These are phyloP conservation scores for Channa striata DNA, from an alignment of 2,797 vertebrate genomes.

Conservation along the genomic window DNA sequence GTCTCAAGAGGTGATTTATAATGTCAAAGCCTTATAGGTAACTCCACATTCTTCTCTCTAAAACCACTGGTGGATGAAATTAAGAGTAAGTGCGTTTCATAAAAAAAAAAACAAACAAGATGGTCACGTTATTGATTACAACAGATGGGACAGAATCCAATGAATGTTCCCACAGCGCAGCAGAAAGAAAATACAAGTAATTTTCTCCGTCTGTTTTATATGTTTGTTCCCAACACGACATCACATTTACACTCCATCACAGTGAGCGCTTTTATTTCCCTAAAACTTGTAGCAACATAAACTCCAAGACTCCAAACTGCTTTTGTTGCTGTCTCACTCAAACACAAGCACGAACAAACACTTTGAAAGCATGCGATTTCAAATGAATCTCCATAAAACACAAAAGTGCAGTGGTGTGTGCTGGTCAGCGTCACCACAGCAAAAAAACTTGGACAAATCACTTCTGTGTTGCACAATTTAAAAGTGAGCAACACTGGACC, in stretches of 20 bases:
- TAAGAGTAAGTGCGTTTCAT: slow-evolving; percentile 99
- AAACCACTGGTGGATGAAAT: slow-evolving; percentile 99
- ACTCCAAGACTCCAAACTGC: slow-evolving; percentile 84
- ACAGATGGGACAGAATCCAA: slow-evolving; percentile 97
- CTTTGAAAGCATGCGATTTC: slow-evolving; percentile 58
- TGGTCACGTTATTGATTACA: slow-evolving; percentile 99
- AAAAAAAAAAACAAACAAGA: slow-evolving; percentile 99
- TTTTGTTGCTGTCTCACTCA: slow-evolving; percentile 77
- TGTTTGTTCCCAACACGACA: slow-evolving; percentile 86
- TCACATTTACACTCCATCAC: slow-evolving; percentile 92
- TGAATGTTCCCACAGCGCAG: slow-evolving; percentile 96
- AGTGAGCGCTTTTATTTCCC: slow-evolving; percentile 92
- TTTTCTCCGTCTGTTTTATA: slow-evolving; percentile 94
- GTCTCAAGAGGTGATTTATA: slow-evolving; percentile 99
- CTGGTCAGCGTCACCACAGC: slow-evolving; percentile 22
- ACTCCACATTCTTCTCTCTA: slow-evolving; percentile 99
- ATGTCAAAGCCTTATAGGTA: slow-evolving; percentile 98
- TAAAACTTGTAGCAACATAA: slow-evolving; percentile 90
- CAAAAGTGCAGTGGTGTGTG: slow-evolving; percentile 8
- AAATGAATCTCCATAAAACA: slow-evolving; percentile 71
- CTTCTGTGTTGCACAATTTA: slow-evolving; percentile 7
- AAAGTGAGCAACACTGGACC: not conserved
- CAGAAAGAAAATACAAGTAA: slow-evolving; percentile 99
- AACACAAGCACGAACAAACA: slow-evolving; percentile 72
- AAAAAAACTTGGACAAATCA: slow-evolving; percentile 15